A percentile compares a stretch with the other conserved stretches of the same genome.
phyloP scores from a whole-genome alignment of 2,797 vertebrate genomes.

The Scarus forsteni region DNA sequence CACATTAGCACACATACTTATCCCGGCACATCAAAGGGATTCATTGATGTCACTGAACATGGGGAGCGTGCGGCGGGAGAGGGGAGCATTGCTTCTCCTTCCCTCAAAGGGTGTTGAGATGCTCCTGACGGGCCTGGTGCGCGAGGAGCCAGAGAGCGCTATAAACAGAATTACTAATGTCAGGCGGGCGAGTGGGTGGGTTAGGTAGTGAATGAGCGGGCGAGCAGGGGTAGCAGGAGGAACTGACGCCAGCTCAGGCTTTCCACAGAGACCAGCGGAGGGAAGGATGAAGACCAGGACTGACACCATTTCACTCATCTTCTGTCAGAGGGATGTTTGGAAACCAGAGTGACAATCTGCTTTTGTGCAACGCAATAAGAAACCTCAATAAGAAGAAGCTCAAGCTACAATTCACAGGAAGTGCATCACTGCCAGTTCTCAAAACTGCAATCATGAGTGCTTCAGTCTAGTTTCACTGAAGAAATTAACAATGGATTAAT shows the following conservation, averaged over 20 bases:
- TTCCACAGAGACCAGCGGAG: conserved; percentile 81
- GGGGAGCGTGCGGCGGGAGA: conserved; percentile 75
- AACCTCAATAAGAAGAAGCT: neutral
- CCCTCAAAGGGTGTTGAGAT: conserved; percentile 85
- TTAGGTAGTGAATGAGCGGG: conserved; percentile 79
- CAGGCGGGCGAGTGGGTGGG: conserved; percentile 79
- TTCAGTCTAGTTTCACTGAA: no score
- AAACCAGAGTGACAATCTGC: conserved; percentile 43
- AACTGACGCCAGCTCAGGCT: conserved; percentile 81
- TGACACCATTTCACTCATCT: conserved; percentile 85
- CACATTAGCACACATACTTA: conserved; percentile 84
- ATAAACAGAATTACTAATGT: conserved; percentile 90
- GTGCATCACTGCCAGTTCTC: conserved; percentile 1
- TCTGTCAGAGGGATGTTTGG: conserved; percentile 50
- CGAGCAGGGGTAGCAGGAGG: conserved; percentile 75
- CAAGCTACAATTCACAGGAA: conserved; percentile 12
- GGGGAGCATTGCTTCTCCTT: conserved; percentile 82
- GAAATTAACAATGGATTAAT: no score
- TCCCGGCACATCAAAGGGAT: conserved; percentile 85
- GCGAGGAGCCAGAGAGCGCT: conserved; percentile 82
- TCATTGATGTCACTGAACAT: conserved; percentile 87
- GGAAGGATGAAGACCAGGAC: conserved; percentile 79
- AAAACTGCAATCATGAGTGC: neutral
- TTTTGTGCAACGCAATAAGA: conserved; percentile 32
- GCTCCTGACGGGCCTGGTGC: conserved; percentile 83